These are phyloP conservation scores for Stomorhina lunata DNA, from an alignment of 2,888 invertebrate species.

Conservation along the genomic window DNA sequence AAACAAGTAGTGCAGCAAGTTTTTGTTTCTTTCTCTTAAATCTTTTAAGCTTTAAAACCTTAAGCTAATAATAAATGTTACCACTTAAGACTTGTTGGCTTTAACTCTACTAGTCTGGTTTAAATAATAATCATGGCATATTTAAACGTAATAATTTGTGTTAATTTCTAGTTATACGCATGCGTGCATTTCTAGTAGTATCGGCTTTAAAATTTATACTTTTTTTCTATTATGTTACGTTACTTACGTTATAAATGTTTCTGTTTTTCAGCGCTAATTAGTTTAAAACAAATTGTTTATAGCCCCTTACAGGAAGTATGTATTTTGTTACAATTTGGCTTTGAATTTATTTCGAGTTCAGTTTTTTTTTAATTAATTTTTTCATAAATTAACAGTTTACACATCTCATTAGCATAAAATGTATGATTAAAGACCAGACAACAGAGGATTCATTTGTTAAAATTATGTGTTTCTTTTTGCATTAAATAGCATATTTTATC, in stretches of 20 bases:
- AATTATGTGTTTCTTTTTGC: too few relatives aligned
- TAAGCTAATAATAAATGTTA: background rate
- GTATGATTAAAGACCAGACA: too few relatives aligned
- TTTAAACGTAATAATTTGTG: slow-evolving; percentile 56
- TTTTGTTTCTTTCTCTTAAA: background rate
- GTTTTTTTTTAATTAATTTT: background rate
- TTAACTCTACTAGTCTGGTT: slow-evolving; percentile 14
- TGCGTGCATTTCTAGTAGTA: slow-evolving; percentile 55
- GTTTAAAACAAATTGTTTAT: slow-evolving; percentile 43
- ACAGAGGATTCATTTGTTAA: too few relatives aligned
- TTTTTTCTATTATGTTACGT: background rate
- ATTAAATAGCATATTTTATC: too few relatives aligned
- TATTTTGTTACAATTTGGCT: slow-evolving; percentile 39
- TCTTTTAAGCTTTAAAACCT: background rate
- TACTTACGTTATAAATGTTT: background rate
- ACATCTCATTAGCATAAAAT: too few relatives aligned
- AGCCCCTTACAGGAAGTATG: slow-evolving; percentile 38
- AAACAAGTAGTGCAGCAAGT: slow-evolving; percentile 64
- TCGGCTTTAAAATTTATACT: too few relatives aligned
- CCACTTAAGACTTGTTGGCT: background rate
- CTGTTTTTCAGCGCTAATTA: slow-evolving; percentile 18
- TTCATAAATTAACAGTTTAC: background rate
- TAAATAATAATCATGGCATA: slow-evolving; percentile 50
- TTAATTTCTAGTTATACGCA: slow-evolving; percentile 61
- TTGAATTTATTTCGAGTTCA: background rate